These are phyloP conservation scores for Hucho hucho DNA, from an alignment of 2,113 vertebrate species.

Conservation along the genomic window DNA sequence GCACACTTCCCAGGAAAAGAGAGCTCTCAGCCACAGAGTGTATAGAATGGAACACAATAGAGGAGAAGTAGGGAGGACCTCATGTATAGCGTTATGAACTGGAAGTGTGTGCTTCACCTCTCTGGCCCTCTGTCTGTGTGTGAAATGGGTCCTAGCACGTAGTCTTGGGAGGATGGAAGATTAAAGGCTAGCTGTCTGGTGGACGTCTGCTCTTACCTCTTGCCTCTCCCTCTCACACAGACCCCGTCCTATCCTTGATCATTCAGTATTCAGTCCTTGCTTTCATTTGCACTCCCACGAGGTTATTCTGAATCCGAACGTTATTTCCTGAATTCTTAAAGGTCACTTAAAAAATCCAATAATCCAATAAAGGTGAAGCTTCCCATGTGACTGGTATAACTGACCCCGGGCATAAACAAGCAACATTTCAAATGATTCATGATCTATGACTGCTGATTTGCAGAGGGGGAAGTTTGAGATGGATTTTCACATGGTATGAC, in stretches of 20 bases:
- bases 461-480: conserved; percentile 23
- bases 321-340: conserved; percentile 42
- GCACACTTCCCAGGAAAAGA: conserved; percentile 9
- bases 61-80: background rate
- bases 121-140: conserved; percentile 17
- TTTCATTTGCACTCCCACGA: background rate
- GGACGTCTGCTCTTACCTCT: background rate
- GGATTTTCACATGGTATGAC: conserved; percentile 41
- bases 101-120: background rate
- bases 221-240: background rate
- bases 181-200: background rate
- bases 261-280: background rate
- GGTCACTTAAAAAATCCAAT: conserved; percentile 37
- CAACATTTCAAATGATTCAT: conserved; percentile 50
- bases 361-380: conserved; percentile 35
- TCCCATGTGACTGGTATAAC: conserved; percentile 10
- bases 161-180: background rate
- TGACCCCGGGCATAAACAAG: conserved; percentile 26
- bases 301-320: conserved; percentile 16
- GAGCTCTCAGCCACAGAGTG: background rate
- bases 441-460: conserved; percentile 16
- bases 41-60: conserved; percentile 15
- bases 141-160: background rate
- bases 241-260: background rate
- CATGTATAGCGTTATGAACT: background rate